phyloP scores from a whole-genome alignment of 2,888 invertebrate species.

The Dolomedes plantarius region DNA sequence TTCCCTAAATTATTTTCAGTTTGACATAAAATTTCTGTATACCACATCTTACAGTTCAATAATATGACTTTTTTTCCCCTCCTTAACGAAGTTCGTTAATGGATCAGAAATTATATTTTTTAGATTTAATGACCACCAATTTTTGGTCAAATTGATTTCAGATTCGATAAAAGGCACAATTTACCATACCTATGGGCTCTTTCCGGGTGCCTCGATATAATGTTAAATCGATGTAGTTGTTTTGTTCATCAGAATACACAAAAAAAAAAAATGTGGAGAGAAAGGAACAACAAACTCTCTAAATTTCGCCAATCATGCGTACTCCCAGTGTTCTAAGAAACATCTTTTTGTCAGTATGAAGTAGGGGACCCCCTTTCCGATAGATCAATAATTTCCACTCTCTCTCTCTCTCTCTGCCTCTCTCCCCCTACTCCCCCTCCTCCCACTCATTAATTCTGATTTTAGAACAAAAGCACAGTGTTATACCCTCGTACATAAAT shows the following conservation, averaged over 20 bases:
- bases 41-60: not conserved
- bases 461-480: constrained; percentile 48
- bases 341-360: not conserved
- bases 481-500: constrained; percentile 54
- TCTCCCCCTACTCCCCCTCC: not conserved
- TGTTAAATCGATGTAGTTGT: not conserved
- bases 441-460: constrained; percentile 56
- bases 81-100: not conserved
- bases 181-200: not conserved
- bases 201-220: not conserved
- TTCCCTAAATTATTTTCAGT: not conserved
- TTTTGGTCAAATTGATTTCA: not conserved
- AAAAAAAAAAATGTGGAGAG: too few relatives aligned
- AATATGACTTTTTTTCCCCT: not conserved
- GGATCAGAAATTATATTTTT: not conserved
- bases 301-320: not conserved
- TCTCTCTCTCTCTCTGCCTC: constrained; percentile 15
- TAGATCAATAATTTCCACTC: constrained; percentile 54
- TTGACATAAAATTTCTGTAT: not conserved
- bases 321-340: not conserved
- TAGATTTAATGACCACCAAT: not conserved
- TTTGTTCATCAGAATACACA: not conserved
- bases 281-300: not conserved
- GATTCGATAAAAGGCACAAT: not conserved
- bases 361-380: not conserved